Percentiles rank a stretch among this genome's conserved stretches.
phyloP scores from a whole-genome alignment of 2,888 invertebrate species.

The Cactoblastis cactorum region DNA sequence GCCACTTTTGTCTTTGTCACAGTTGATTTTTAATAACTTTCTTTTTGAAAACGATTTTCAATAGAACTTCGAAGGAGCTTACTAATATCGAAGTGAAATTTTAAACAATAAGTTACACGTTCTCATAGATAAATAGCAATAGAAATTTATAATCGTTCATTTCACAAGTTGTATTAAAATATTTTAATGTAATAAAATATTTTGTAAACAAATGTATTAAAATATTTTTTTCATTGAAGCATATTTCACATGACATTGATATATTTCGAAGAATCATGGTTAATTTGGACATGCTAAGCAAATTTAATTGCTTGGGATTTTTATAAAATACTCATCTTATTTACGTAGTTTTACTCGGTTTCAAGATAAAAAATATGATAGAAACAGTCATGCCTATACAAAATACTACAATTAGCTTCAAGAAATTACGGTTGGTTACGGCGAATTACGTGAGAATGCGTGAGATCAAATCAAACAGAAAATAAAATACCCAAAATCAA shows the following conservation, averaged over 20 bases:
- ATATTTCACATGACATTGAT: background rate
- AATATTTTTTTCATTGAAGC: background rate
- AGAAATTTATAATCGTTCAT: too few relatives aligned
- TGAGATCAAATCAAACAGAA: conserved; percentile 2
- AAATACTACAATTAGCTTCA: background rate
- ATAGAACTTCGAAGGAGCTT: background rate
- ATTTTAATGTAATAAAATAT: background rate
- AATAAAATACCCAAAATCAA: conserved; percentile 5
- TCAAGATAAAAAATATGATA: background rate
- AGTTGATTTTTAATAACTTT: conserved; percentile 24
- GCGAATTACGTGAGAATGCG: conserved; percentile 3
- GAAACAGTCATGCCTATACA: background rate
- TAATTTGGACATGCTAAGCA: too few relatives aligned
- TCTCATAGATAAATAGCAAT: background rate
- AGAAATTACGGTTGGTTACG: conserved; percentile 1
- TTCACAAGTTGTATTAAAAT: background rate
- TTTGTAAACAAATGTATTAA: background rate
- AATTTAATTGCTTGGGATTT: too few relatives aligned
- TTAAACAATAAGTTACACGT: background rate
- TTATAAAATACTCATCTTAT: too few relatives aligned
- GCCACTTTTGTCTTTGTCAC: conserved; percentile 30
- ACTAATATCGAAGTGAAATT: background rate
- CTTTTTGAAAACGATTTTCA: conserved; percentile 8
- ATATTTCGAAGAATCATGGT: too few relatives aligned
- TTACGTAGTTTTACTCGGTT: too few relatives aligned